Base-by-base conservation (phyloP, 1,140 invertebrate genomes). In the Tetramorium parvispinum region DNA sequence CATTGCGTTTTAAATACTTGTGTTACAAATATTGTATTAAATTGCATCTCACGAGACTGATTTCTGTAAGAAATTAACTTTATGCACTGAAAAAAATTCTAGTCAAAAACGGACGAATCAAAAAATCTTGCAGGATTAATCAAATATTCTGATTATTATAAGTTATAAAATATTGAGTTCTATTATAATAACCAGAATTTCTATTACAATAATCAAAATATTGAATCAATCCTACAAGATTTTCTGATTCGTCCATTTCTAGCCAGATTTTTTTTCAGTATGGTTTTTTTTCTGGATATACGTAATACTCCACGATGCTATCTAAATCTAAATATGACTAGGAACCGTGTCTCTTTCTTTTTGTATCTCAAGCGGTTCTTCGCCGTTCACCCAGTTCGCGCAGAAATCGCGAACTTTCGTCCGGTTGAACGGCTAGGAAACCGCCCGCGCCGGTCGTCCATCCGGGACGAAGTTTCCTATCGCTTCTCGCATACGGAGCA, bases 401-500 rank as follows among this genome's bases (percentile, higher is more conserved):
- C 79, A n/a, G 68, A 46, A 59, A 37, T 75, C 53, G 79, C 66
- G 24, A 83, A 59, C 66, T 73, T 59, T 83, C 53, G 68, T 49
- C 27, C 57, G 46, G 40, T 70, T 77, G 40, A 68, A 86, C 82
- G 61, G 70, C 66, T 73, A 73, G 68, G 37, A 86, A 88, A 70
- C 53, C 27, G 53, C 27, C 53, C 88, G 78, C 27, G 53, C 27
- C 53, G 90, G 78, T 27, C 78, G 71, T 87, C 57, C 87, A 51
- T 55, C 49, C 68, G 66, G 53, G 88, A 89, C 88, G 87, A 89
- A 86, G 88, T 89, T 82, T 49, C 85, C 86, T 90, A 92, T 91
- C 88, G 88, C 85, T 79, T 40, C 81, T 59, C 88, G 87, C 87
- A 78, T 90, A 89, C 90, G 86, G 92, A 93, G 92, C 92, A 91